Conservation (phyloP, 2,797 vertebrate genomes). For the Meda fulgida region DNA sequence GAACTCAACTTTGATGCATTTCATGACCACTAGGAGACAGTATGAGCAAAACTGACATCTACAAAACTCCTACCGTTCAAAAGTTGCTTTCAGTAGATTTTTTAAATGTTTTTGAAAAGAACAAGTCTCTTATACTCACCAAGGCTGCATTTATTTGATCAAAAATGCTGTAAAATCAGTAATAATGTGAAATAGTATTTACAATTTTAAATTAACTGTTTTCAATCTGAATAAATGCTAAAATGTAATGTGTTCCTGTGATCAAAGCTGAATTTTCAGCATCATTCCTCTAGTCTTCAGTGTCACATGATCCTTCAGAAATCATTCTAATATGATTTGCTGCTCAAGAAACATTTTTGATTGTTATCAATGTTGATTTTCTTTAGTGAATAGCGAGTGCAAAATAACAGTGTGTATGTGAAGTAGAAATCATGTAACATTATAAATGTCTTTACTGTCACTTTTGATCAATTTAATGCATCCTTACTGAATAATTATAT, state of each 20-base stretch:
- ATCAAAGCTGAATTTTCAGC: not conserved
- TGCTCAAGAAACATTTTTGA: not conserved
- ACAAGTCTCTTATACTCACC: not conserved
- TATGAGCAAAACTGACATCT: not conserved
- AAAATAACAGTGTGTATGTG: not conserved
- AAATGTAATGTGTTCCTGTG: not conserved
- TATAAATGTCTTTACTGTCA: not conserved
- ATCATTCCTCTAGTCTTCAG: not conserved
- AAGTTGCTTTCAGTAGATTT: not conserved
- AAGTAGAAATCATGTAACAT: not conserved
- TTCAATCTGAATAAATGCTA: not conserved
- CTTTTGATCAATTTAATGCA: not conserved
- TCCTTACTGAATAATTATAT: not conserved
- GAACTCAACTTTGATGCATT: not conserved
- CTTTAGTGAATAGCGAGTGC: not conserved
- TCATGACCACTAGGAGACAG: conserved; percentile 13
- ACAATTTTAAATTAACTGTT: not conserved
- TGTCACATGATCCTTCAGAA: not conserved
- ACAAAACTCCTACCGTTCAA: not conserved
- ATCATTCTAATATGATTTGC: not conserved
- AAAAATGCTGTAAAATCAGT: not conserved
- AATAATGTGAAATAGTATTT: not conserved
- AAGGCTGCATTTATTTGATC: not conserved
- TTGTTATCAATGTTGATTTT: not conserved
- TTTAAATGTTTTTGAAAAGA: not conserved